Evolutionary conservation across 2,113 vertebrate species (phyloP).

Genomic region (Lagopus muta): DNA sequence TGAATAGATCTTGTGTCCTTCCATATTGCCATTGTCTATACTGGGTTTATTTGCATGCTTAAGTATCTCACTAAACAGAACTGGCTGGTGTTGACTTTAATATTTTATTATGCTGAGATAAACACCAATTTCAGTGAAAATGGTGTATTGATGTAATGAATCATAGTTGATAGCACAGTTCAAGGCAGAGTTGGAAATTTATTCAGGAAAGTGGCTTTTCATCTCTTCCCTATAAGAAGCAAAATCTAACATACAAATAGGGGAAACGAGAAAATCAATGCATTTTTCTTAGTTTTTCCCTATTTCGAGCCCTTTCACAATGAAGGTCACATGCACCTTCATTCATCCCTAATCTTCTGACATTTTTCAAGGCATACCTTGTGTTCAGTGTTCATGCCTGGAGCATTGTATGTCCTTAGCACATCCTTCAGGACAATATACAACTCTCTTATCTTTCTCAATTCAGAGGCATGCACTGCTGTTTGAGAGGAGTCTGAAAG

Average conservation of each 20-base stretch:
- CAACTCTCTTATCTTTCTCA: not conserved
- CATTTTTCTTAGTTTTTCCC: not conserved
- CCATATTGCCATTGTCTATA: not conserved
- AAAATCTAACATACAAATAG: not conserved
- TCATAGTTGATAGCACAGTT: not conserved
- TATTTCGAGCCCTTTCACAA: not conserved
- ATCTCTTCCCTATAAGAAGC: not conserved
- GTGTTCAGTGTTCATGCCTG: constrained; percentile 21
- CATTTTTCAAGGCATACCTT: constrained; percentile 30
- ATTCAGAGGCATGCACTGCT: not conserved
- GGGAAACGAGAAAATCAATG: not conserved
- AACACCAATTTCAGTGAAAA: not conserved
- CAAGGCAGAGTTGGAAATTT: not conserved
- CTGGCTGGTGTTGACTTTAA: not conserved
- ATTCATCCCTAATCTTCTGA: constrained; percentile 54
- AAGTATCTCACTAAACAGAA: not conserved
- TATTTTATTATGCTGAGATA: not conserved
- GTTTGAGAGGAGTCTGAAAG: not conserved
- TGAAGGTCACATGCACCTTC: constrained; percentile 48
- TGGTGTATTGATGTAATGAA: not conserved
- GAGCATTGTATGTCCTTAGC: constrained; percentile 51
- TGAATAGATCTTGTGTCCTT: not conserved
- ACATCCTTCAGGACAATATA: constrained; percentile 8
- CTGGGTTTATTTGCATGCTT: not conserved
- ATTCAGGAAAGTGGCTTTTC: not conserved